These are phyloP conservation scores for Palythoa grandis DNA, from an alignment of 92 coral and sea anemone species.

Conservation along the genomic window DNA sequence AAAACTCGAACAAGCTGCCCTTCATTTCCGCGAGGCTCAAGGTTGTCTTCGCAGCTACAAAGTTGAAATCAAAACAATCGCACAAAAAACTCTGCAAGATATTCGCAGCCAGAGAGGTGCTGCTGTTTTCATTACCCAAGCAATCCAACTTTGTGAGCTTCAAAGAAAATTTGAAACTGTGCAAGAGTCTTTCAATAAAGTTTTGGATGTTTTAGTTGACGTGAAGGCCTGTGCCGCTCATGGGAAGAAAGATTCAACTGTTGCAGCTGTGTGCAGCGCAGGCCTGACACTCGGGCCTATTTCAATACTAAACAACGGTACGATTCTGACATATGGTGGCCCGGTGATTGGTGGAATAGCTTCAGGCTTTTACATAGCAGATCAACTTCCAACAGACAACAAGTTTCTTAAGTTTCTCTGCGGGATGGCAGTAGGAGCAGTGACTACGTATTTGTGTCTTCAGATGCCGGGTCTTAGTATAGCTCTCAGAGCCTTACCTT, in stretches of 20 bases:
- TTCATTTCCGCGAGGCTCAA: neutral
- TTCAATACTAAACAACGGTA: neutral
- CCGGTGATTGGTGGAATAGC: constrained; percentile 12
- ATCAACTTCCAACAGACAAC: constrained; percentile 8
- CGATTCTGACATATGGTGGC: neutral
- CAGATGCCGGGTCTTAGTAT: neutral
- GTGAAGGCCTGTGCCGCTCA: constrained; percentile 15
- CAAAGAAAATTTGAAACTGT: constrained; percentile 1
- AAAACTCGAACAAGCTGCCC: no score
- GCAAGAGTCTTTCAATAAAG: constrained; percentile 1
- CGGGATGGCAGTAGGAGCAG: constrained; percentile 7
- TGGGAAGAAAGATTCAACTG: constrained; percentile 2
- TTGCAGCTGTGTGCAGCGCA: neutral
- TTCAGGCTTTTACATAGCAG: constrained; percentile 4
- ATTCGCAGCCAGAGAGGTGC: neutral
- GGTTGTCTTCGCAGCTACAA: neutral
- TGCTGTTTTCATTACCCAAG: no score
- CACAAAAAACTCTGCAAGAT: constrained; percentile 1
- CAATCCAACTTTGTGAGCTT: neutral
- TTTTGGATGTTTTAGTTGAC: neutral
- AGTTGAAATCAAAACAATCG: neutral
- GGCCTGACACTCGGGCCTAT: constrained; percentile 1
- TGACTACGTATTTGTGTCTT: neutral
- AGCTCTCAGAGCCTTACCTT: neutral
- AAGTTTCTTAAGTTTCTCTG: neutral